A percentile compares a stretch with the other conserved stretches of the same genome.
Evolutionary conservation across 2,888 invertebrate genomes (phyloP).

Genomic region (Epistrophella euchroma): DNA sequence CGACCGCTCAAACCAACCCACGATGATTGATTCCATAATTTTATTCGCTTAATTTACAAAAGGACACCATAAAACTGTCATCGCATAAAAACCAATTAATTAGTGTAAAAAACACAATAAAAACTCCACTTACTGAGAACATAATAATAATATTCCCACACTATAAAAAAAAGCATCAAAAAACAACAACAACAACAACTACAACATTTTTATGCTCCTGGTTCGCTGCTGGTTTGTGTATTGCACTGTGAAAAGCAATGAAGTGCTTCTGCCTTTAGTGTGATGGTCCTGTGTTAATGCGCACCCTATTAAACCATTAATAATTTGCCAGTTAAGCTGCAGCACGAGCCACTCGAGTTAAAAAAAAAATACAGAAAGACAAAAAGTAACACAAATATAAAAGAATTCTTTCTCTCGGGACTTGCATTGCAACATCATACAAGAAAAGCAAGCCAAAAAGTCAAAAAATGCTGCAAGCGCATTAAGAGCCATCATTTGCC

Average conservation of each 20-base stretch:
- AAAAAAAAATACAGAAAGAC: not conserved
- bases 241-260: constrained; percentile 1
- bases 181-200: not conserved
- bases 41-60: constrained; percentile 43
- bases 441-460: constrained; percentile 2
- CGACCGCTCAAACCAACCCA: constrained; percentile 12
- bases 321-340: constrained; percentile 70
- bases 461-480: constrained; percentile 27
- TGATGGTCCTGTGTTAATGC: constrained; percentile 72
- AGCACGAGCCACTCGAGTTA: constrained; percentile 66
- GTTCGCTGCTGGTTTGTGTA: not conserved
- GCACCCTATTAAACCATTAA: constrained; percentile 73
- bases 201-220: constrained; percentile 40
- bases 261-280: constrained; percentile 56
- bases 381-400: constrained; percentile 14
- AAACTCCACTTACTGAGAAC: constrained; percentile 20
- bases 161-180: constrained; percentile 9
- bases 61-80: constrained; percentile 73
- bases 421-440: constrained; percentile 14
- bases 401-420: not conserved
- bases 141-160: constrained; percentile 39
- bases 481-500: constrained; percentile 14
- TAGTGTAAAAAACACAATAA: constrained; percentile 59
- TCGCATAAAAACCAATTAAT: constrained; percentile 70
- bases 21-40: constrained; percentile 43